Evolutionary conservation across 2,888 invertebrate genomes (phyloP), one percentile per base, ranked within the genome.

Genomic region (Eupithecia pulchellata): DNA sequence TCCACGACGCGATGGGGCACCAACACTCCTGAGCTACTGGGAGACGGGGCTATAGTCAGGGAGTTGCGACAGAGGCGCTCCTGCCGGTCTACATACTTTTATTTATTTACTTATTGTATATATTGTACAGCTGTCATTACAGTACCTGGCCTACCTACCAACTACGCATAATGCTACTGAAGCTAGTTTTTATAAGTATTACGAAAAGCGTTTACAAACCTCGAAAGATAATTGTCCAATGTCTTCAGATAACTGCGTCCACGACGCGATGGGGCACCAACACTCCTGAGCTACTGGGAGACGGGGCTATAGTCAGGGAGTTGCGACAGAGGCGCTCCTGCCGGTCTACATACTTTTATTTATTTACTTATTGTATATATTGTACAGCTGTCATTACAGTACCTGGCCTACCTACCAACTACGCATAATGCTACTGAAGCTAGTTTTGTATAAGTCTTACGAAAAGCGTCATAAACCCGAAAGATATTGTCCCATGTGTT

Each of bases 331-430:
- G 83, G 20, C 80, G 93, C 5, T 90, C 93, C 0, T 94, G 93
- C 74, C 82, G 85, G 61, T 91, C 92, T 1, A 85, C 92, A 0
- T 90, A 92, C n/a, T n/a, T n/a, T n/a, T n/a, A n/a, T n/a, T n/a
- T n/a, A n/a, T n/a, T n/a, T n/a, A n/a, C n/a, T n/a, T n/a, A n/a
- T n/a, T n/a, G n/a, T n/a, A n/a, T n/a, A n/a, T n/a, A n/a, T n/a
- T n/a, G n/a, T n/a, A n/a, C n/a, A n/a, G n/a, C n/a, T n/a, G n/a
- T n/a, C n/a, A n/a, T n/a, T n/a, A n/a, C n/a, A n/a, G n/a, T n/a
- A n/a, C 34, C 83, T 94, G 1, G 93, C 93, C 3, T 93, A 92
- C 71, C 71, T 94, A 27, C 93, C 93, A 1, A 93, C 93, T 0
- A 79, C 82, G 0, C 91, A 92, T 65, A 88, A 91, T 55, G 84